These are phyloP conservation scores for Chrysopilus asiliformis DNA, from an alignment of 2,888 invertebrate species.

Conservation along the genomic window DNA sequence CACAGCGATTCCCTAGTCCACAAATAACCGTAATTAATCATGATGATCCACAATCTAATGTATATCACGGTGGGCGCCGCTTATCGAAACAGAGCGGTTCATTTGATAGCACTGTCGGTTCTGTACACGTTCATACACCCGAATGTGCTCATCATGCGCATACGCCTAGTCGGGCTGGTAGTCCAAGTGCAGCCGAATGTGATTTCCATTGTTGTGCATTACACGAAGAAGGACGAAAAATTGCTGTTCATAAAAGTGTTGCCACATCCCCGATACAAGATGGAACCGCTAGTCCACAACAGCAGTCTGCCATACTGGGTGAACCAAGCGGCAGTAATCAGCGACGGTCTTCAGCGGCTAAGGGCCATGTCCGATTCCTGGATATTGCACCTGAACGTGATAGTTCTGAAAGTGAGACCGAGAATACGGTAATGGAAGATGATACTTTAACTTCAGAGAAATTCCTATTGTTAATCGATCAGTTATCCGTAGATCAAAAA, in stretches of 20 bases:
- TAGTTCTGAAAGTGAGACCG: constrained; percentile 85
- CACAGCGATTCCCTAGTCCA: constrained; percentile 49
- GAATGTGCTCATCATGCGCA: constrained; percentile 62
- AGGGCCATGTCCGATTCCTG: constrained; percentile 73
- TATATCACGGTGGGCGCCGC: constrained; percentile 35
- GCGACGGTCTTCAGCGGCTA: constrained; percentile 41
- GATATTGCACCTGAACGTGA: constrained; percentile 67
- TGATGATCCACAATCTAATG: constrained; percentile 56
- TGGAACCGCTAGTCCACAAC: constrained; percentile 52
- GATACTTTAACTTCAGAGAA: constrained; percentile 81
- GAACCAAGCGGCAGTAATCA: constrained; percentile 37
- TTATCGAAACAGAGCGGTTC: constrained; percentile 51
- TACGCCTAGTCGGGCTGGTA: constrained; percentile 53
- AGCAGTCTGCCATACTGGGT: constrained; percentile 37
- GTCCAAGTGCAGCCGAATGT: constrained; percentile 61
- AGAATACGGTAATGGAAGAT: constrained; percentile 86
- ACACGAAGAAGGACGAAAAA: constrained; percentile 84
- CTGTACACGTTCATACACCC: constrained; percentile 69
- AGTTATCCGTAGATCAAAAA: constrained; percentile 83
- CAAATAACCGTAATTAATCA: constrained; percentile 92
- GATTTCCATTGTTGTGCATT: constrained; percentile 93
- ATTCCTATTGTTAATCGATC: constrained; percentile 85
- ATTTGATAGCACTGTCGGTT: constrained; percentile 49
- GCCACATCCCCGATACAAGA: constrained; percentile 89
- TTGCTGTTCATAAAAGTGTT: constrained; percentile 83